A percentile compares a stretch with the other conserved stretches of the same genome.
Conservation (phyloP, 2,888 invertebrate species). For the Tanytarsus gracilentus region DNA sequence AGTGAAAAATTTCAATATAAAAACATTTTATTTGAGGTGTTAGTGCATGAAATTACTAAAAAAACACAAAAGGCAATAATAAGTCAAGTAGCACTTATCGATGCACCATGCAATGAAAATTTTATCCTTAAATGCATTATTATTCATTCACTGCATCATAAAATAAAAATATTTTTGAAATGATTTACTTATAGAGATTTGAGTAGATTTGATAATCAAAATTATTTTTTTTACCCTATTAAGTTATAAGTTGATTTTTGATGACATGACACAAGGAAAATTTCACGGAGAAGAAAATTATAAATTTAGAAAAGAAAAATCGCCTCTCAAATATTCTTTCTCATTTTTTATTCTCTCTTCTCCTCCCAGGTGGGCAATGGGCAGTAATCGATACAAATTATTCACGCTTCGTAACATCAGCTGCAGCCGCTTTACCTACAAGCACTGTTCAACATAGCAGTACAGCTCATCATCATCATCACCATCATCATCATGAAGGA, state of each 20-base stretch:
- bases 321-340: constrained; percentile 18
- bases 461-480: constrained; percentile 32
- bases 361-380: constrained; percentile 74
- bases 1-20: constrained; percentile 31
- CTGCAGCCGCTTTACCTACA: constrained; percentile 37
- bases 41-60: not conserved
- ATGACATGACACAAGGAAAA: not conserved
- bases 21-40: too few relatives aligned
- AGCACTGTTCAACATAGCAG: constrained; percentile 34
- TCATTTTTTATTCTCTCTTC: constrained; percentile 38
- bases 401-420: constrained; percentile 60
- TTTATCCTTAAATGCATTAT: constrained; percentile 2
- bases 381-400: constrained; percentile 74
- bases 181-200: constrained; percentile 21
- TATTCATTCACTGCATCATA: constrained; percentile 23
- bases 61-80: not conserved
- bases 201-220: constrained; percentile 9
- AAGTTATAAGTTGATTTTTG: not conserved
- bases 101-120: not conserved
- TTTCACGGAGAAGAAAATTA: not conserved
- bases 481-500: constrained; percentile 39
- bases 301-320: not conserved
- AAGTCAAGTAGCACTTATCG: too few relatives aligned
- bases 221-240: not conserved
- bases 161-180: not conserved